Conservation (phyloP, 2,113 vertebrate genomes). For the Tyto alba region DNA sequence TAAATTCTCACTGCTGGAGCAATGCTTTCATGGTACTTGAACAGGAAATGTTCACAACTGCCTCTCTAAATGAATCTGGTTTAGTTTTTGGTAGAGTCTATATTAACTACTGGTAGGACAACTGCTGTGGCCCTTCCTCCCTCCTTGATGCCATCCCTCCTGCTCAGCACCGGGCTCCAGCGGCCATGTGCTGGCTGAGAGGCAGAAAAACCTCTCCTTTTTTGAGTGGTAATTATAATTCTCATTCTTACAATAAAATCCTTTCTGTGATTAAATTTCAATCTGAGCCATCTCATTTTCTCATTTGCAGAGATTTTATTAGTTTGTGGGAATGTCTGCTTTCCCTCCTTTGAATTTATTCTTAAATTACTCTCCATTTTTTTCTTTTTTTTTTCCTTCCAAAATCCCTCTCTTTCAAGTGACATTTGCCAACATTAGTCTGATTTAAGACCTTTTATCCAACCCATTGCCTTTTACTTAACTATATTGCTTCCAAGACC, state of each 20-base stretch:
- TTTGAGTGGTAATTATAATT: slow-evolving; percentile 2
- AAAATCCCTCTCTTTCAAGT: slow-evolving; percentile 61
- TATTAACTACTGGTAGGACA: not conserved
- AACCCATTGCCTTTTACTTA: slow-evolving; percentile 65
- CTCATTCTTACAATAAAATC: slow-evolving; percentile 34
- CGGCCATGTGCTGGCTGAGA: accelerated
- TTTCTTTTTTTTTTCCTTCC: not conserved
- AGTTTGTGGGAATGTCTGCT: slow-evolving; percentile 27
- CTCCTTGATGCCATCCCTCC: accelerated
- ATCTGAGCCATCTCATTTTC: slow-evolving; percentile 47
- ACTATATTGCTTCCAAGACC: slow-evolving; percentile 56
- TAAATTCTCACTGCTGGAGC: accelerated
- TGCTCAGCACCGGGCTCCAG: not conserved
- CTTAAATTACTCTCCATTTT: slow-evolving; percentile 12
- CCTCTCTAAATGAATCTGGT: not conserved
- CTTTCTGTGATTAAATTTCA: slow-evolving; percentile 51
- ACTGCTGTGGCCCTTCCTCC: not conserved
- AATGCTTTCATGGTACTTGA: not conserved
- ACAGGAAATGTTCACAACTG: not conserved
- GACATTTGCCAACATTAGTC: slow-evolving; percentile 57
- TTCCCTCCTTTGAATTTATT: slow-evolving; percentile 36
- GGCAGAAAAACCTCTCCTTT: not conserved
- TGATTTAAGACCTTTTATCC: slow-evolving; percentile 68
- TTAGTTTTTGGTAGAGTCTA: not conserved
- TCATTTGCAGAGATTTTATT: slow-evolving; percentile 51